Base-by-base conservation (phyloP, 2,888 invertebrate genomes). In the Coleophora flavipennella region DNA sequence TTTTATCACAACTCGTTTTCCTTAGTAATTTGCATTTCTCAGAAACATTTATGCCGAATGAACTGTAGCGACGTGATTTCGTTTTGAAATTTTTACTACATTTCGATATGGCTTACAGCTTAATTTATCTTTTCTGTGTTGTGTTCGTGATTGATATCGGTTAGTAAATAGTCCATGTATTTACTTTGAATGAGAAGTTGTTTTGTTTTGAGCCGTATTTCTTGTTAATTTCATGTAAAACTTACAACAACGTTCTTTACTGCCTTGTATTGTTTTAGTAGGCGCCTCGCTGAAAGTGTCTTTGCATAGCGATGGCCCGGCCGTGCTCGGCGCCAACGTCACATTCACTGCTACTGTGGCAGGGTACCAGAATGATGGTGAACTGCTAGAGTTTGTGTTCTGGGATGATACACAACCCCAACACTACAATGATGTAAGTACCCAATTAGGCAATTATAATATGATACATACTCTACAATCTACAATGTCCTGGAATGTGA, bases 241-340 rank as follows among this genome's bases (percentile, higher is more conserved):
- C n/a, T n/a, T n/a, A n/a, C n/a, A n/a, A n/a, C n/a, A n/a, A n/a
- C n/a, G n/a, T n/a, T n/a, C n/a, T n/a, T n/a, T n/a, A n/a, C n/a
- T n/a, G n/a, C n/a, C n/a, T n/a, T n/a, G n/a, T n/a, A 34, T 42
- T 33, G 40, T 34, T 40, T 33, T 28, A 76, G 78, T 59, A 50
- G 61, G 60, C 31, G 57, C 54, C 12, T 55, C 63, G 9, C 49
- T 73, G 42, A 50, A 62, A 35, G 79, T 92, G 34, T 67, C 72
- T 40, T 63, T 93, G 46, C 74, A 76, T 9, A 87, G 87, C 46
- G 86, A 91, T 68, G 89, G 90, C 8, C 90, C 91, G 35, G 88
- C 90, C n/a, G 89, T 93, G 11, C 73, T 88, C 39, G 94, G 93
- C 13, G 90, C 90, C 3, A 89, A 87, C 38, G 85, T 93, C 32